These are phyloP conservation scores for Abramis brama DNA, from an alignment of 2,113 vertebrate species.

Conservation along the genomic window DNA sequence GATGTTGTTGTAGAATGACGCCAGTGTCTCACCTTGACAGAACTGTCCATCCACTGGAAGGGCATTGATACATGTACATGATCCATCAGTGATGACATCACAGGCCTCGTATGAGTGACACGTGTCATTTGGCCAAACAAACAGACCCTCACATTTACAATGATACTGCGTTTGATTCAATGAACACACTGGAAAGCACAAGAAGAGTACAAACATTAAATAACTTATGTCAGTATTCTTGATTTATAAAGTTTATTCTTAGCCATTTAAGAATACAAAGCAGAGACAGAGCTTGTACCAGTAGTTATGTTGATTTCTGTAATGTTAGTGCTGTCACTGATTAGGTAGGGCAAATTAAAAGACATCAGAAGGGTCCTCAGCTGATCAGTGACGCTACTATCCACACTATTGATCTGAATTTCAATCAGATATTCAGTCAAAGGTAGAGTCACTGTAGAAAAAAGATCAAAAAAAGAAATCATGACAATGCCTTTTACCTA, in stretches of 20 bases:
- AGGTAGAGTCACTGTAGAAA: neutral
- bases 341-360: conserved; percentile 27
- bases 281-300: conserved; percentile 46
- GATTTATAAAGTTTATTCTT: neutral
- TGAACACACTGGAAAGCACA: neutral
- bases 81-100: too few relatives aligned
- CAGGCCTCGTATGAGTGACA: too few relatives aligned
- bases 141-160: too few relatives aligned
- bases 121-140: too few relatives aligned
- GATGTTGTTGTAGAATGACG: neutral
- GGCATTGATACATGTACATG: too few relatives aligned
- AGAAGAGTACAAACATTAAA: neutral
- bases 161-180: too few relatives aligned
- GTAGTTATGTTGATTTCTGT: conserved; percentile 55
- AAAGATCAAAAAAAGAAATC: neutral
- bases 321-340: conserved; percentile 44
- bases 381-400: too few relatives aligned
- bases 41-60: neutral
- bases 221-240: neutral
- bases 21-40: conserved; percentile 35
- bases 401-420: too few relatives aligned
- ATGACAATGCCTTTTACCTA: neutral
- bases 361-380: conserved; percentile 2
- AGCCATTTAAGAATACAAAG: neutral
- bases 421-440: conserved; percentile 56